Evolutionary conservation across 2,113 vertebrate species (phyloP).

Genomic region (Boulengerochromis microlepis): DNA sequence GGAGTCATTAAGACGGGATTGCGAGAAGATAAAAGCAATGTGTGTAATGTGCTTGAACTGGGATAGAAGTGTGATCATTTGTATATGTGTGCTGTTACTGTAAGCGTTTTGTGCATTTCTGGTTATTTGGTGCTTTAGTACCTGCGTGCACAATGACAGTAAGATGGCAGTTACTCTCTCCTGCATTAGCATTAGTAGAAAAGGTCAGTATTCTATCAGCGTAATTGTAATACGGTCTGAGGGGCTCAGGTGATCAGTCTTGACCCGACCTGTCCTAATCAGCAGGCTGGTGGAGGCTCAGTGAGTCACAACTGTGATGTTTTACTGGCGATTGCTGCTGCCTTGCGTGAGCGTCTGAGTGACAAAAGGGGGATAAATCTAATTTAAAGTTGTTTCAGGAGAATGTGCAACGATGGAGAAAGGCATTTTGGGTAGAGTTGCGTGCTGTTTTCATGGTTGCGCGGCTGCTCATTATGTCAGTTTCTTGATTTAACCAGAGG

Average conservation of each 20-base stretch:
- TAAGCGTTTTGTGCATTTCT: not conserved
- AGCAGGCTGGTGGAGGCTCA: constrained; percentile 3
- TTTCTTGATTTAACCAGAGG: constrained; percentile 39
- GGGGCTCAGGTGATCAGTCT: constrained; percentile 47
- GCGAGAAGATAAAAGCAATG: constrained; percentile 62
- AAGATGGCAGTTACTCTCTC: not conserved
- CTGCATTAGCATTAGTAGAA: constrained; percentile 15
- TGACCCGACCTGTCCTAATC: constrained; percentile 26
- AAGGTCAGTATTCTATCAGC: constrained; percentile 40
- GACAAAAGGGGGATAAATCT: constrained; percentile 24
- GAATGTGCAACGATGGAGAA: constrained; percentile 8
- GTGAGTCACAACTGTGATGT: constrained; percentile 9
- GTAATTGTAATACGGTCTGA: constrained; percentile 18
- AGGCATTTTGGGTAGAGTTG: constrained; percentile 48
- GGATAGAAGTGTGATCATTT: constrained; percentile 22
- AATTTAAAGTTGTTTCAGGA: constrained; percentile 32
- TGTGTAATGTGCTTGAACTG: constrained; percentile 36
- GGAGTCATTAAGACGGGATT: constrained; percentile 67
- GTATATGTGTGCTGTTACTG: constrained; percentile 32
- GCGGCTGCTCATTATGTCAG: constrained; percentile 48
- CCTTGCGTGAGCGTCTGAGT: not conserved
- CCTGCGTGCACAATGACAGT: not conserved
- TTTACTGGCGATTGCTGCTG: not conserved
- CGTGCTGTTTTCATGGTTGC: constrained; percentile 45
- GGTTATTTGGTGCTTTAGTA: constrained; percentile 2